A percentile compares a stretch with the other conserved stretches of the same genome.
phyloP scores from a whole-genome alignment of 2,113 vertebrate species.

The Embiotoca jacksoni region DNA sequence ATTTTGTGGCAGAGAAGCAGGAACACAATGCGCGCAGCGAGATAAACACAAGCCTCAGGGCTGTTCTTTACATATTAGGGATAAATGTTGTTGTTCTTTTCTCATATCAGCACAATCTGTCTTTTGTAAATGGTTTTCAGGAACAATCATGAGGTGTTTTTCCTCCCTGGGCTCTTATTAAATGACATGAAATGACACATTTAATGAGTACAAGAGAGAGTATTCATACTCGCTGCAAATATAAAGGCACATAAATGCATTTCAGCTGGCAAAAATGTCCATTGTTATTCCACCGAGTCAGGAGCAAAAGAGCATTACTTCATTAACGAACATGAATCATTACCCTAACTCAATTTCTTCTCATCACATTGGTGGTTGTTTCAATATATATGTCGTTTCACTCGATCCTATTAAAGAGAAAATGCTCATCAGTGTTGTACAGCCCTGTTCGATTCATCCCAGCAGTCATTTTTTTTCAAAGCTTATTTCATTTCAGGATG shows the following conservation, averaged over 20 bases:
- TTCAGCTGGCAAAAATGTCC: background rate
- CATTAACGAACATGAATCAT: background rate
- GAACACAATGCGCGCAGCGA: constrained; percentile 3
- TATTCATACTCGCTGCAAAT: background rate
- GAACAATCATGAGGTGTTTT: constrained; percentile 43
- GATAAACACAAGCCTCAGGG: constrained; percentile 47
- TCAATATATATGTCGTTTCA: background rate
- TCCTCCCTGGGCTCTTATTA: constrained; percentile 50
- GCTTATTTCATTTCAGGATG: constrained; percentile 20
- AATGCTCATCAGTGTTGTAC: constrained; percentile 7
- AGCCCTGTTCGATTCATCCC: constrained; percentile 11
- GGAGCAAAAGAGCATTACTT: background rate
- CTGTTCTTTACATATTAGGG: constrained; percentile 35
- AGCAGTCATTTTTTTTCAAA: background rate
- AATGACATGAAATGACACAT: constrained; percentile 47
- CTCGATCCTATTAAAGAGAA: constrained; percentile 10
- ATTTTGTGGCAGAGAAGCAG: constrained; percentile 22
- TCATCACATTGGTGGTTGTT: background rate
- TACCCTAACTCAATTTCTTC: background rate
- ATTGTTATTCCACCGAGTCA: background rate
- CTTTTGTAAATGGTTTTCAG: constrained; percentile 51
- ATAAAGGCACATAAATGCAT: constrained; percentile 5
- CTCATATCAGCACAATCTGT: constrained; percentile 50
- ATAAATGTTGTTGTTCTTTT: constrained; percentile 30
- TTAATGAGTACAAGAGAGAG: constrained; percentile 27